Evolutionary conservation across 1,140 invertebrate genomes (phyloP).

Genomic region (Orchestia grillus): DNA sequence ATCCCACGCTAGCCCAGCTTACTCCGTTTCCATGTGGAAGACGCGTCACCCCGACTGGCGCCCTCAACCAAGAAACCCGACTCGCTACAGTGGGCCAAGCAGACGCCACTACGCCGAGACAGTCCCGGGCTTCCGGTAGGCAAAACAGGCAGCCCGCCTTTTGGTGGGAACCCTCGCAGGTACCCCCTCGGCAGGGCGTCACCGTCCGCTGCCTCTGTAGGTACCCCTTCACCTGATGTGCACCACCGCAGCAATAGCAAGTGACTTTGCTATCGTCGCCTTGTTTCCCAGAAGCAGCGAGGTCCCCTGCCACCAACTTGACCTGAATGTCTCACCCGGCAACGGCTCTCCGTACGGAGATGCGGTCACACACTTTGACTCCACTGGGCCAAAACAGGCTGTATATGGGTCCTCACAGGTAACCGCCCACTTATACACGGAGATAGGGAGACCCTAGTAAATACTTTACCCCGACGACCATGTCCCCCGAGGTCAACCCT

Average conservation of each 20-base stretch:
- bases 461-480: background rate
- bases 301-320: background rate
- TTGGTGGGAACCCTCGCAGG: background rate
- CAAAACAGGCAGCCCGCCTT: background rate
- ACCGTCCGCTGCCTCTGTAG: background rate
- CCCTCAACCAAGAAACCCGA: background rate
- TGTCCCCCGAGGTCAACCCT: background rate
- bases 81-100: background rate
- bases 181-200: background rate
- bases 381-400: background rate
- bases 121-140: background rate
- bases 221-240: background rate
- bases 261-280: background rate
- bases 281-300: slow-evolving; percentile 1
- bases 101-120: background rate
- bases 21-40: background rate
- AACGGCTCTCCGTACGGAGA: too few species aligned
- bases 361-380: background rate
- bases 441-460: background rate
- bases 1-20: background rate
- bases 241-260: too few species aligned
- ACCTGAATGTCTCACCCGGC: background rate
- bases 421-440: background rate
- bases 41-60: background rate
- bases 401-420: background rate